Conservation (phyloP, 1,140 invertebrate species). For the Holcopasites calliopsidis region DNA sequence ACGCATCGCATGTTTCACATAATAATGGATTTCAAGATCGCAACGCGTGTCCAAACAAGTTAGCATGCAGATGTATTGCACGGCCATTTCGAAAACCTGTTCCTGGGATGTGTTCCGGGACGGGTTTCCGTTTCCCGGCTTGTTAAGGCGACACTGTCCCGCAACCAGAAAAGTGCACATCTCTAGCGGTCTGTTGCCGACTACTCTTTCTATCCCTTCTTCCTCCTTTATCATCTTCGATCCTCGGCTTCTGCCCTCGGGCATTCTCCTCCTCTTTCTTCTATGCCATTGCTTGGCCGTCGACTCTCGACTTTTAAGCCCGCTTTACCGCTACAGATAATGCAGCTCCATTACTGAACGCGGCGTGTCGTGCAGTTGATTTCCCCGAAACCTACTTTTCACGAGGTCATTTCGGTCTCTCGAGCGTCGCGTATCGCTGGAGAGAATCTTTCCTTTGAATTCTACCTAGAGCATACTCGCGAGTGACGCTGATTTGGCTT, state of each 20-base stretch:
- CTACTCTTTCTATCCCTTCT: slow-evolving; percentile 32
- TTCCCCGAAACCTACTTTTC: slow-evolving; percentile 24
- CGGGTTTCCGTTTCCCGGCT: slow-evolving; percentile 68
- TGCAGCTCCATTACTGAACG: background rate
- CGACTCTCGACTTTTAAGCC: background rate
- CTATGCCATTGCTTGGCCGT: background rate
- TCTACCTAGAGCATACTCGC: too few relatives aligned
- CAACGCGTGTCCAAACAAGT: slow-evolving; percentile 7
- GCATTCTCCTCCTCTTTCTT: background rate
- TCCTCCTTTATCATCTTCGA: background rate
- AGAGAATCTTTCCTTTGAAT: background rate
- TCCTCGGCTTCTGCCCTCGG: background rate
- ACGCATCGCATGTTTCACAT: too few relatives aligned
- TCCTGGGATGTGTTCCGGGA: slow-evolving; percentile 66
- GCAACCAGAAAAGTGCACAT: slow-evolving; percentile 59
- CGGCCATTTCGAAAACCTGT: slow-evolving; percentile 62
- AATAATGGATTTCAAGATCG: background rate
- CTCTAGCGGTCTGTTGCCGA: slow-evolving; percentile 42
- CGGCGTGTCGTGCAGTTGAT: background rate
- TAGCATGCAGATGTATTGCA: slow-evolving; percentile 42
- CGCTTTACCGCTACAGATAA: slow-evolving; percentile 10
- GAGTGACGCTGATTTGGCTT: too few relatives aligned
- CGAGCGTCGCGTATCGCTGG: background rate
- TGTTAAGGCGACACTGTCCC: slow-evolving; percentile 60
- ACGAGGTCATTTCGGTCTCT: background rate